These are phyloP conservation scores for Stercorarius parasiticus DNA, from an alignment of 2,113 vertebrate genomes.

Conservation along the genomic window DNA sequence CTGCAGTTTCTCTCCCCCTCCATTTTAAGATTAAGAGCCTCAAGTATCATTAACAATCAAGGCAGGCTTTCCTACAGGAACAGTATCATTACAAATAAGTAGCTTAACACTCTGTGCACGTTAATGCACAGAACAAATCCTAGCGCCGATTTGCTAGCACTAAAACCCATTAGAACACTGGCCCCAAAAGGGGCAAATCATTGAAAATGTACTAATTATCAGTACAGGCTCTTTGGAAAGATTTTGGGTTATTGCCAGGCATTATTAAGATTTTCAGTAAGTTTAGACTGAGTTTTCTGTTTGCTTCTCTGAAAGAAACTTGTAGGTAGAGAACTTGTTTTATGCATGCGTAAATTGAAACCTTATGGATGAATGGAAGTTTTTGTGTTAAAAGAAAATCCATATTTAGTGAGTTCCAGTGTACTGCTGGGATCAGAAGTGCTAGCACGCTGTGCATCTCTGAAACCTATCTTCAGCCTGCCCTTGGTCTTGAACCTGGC, in stretches of 20 bases:
- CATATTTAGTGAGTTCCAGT: background rate
- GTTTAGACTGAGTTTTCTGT: slow-evolving; percentile 2
- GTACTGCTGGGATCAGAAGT: background rate
- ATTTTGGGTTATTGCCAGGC: slow-evolving; percentile 17
- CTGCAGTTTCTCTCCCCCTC: slow-evolving; percentile 35
- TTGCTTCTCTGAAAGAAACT: background rate
- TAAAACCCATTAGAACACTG: slow-evolving; percentile 26
- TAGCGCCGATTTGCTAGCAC: slow-evolving; percentile 15
- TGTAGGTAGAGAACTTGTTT: background rate
- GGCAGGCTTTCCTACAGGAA: slow-evolving; percentile 46
- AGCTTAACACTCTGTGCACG: slow-evolving; percentile 51
- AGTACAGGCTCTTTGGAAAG: background rate
- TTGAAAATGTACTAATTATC: slow-evolving; percentile 54
- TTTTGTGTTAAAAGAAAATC: background rate
- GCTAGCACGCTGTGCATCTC: background rate
- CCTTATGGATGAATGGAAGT: background rate
- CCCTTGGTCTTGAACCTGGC: background rate
- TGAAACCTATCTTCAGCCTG: background rate
- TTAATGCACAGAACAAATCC: slow-evolving; percentile 56
- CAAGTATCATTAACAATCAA: slow-evolving; percentile 64
- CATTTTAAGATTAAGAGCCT: slow-evolving; percentile 47
- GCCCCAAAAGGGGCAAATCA: slow-evolving; percentile 4
- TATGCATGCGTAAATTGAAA: fast-evolving
- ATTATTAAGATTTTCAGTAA: slow-evolving; percentile 27
- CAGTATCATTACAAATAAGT: slow-evolving; percentile 58